These are phyloP conservation scores for Drosophila kokeensis DNA, from an alignment of 2,888 invertebrate species.

Conservation along the genomic window DNA sequence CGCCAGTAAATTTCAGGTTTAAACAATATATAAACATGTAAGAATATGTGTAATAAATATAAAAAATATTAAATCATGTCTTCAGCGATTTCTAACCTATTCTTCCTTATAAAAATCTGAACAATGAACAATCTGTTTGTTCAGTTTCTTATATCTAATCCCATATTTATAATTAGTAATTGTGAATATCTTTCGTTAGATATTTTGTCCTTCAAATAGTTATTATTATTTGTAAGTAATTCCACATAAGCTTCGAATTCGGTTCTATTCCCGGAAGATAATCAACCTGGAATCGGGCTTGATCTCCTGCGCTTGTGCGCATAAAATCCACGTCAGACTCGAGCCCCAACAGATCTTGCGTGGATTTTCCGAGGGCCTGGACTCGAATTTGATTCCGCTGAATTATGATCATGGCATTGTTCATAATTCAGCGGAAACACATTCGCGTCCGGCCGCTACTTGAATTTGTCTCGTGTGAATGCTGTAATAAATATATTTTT, in stretches of 20 bases:
- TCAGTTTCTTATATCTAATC: not conserved
- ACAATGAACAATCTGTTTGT: not conserved
- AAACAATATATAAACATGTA: not conserved
- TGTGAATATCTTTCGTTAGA: not conserved
- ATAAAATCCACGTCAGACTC: not conserved
- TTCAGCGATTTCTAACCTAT: not conserved
- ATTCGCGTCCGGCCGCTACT: not conserved
- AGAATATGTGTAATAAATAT: not conserved
- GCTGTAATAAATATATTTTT: conserved; percentile 12
- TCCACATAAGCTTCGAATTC: not conserved
- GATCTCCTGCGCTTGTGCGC: not conserved
- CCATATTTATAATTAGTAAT: not conserved
- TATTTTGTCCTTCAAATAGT: not conserved
- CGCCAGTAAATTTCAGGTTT: not conserved
- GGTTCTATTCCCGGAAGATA: not conserved
- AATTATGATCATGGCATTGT: not conserved
- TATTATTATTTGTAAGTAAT: no score
- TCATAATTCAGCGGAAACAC: not conserved
- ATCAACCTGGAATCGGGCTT: not conserved
- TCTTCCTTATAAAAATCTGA: not conserved
- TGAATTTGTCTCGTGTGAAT: conserved; percentile 27
- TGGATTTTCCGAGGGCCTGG: not conserved
- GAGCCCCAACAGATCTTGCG: not conserved
- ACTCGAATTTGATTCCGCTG: not conserved
- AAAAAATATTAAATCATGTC: not conserved